These are phyloP conservation scores for Anguilla pacifica DNA, from an alignment of 2,797 vertebrate species.

Conservation along the genomic window DNA sequence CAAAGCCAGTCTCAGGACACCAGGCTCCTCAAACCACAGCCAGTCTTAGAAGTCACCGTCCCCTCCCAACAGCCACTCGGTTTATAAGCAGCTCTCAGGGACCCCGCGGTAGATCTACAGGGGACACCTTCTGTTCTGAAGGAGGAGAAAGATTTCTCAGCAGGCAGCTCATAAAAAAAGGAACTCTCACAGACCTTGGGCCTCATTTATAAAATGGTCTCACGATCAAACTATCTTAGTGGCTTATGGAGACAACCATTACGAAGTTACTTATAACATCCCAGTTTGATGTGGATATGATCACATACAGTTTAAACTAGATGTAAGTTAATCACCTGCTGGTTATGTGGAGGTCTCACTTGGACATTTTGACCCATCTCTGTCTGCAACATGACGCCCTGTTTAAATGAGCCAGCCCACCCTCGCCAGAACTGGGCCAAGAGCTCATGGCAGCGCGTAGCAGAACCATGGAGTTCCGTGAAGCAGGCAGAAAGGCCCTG, in stretches of 20 bases:
- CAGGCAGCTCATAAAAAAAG: constrained; percentile 17
- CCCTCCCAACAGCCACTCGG: neutral
- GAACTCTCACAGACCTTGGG: constrained; percentile 23
- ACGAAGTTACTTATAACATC: no score
- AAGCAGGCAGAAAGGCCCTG: neutral
- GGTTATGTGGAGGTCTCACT: neutral
- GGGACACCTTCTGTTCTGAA: no score
- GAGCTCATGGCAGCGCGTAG: neutral
- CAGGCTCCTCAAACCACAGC: constrained; percentile 1
- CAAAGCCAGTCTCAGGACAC: constrained; percentile 13
- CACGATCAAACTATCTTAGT: no score
- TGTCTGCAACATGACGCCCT: neutral
- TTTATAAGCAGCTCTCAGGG: constrained; percentile 24
- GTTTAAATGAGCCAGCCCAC: neutral
- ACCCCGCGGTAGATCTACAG: neutral
- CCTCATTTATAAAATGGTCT: neutral
- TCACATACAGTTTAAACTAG: no score
- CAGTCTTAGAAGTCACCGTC: neutral
- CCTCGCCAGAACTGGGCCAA: neutral
- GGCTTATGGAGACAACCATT: no score
- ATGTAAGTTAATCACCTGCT: no score
- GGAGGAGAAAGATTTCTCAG: neutral
- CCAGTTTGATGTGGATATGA: no score
- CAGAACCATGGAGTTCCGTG: neutral
- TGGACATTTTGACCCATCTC: neutral